phyloP scores from a whole-genome alignment of 2,797 vertebrate genomes.

The Cryptoprocta ferox region DNA sequence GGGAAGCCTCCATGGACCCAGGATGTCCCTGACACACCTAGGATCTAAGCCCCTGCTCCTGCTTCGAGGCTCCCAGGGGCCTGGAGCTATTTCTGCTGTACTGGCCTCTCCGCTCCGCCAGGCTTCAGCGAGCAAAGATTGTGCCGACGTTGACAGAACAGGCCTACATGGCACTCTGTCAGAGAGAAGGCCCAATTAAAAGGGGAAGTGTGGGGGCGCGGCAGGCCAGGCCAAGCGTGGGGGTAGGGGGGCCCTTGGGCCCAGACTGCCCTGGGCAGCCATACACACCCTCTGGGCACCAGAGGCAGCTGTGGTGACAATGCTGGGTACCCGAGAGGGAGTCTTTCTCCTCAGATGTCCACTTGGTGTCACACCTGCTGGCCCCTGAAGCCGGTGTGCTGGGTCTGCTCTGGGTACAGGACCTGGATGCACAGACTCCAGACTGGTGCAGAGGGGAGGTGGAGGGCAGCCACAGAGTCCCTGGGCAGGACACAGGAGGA shows the following conservation, averaged over 20 bases:
- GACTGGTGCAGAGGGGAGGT: background rate
- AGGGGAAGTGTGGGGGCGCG: background rate
- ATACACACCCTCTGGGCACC: background rate
- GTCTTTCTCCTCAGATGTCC: background rate
- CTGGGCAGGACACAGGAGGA: background rate
- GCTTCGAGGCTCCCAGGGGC: background rate
- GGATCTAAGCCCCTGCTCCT: background rate
- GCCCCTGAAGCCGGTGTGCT: background rate
- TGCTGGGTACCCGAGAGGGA: background rate
- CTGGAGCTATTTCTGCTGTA: background rate
- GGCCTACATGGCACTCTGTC: background rate
- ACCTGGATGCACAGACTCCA: background rate
- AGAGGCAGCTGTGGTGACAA: accelerated
- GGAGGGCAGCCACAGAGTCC: background rate
- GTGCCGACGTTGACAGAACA: conserved; percentile 21
- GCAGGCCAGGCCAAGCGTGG: background rate
- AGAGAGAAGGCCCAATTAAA: conserved; percentile 51
- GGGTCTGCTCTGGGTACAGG: background rate
- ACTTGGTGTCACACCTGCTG: no score
- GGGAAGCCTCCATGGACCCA: background rate
- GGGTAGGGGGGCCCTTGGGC: background rate
- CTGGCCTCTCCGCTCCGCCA: background rate
- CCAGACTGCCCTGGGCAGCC: background rate
- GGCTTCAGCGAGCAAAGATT: conserved; percentile 53
- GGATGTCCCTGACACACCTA: background rate